Evolutionary conservation across 2,888 invertebrate species (phyloP).

Genomic region (Thysanoteuthis rhombus): DNA sequence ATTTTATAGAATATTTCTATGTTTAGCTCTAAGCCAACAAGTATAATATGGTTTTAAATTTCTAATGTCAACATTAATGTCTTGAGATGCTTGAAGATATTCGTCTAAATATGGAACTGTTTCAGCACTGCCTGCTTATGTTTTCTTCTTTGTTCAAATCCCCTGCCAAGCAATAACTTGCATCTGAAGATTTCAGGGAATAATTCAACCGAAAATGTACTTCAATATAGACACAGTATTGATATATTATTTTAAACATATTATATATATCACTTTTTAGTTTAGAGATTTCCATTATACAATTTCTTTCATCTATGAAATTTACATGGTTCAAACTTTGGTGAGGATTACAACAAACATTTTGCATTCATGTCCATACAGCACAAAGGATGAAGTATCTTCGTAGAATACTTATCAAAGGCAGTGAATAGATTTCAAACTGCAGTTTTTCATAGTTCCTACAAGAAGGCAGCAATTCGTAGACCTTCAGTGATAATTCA

Average conservation of each 20-base stretch:
- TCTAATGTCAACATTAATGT: conserved; percentile 12
- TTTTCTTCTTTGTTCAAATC: background rate
- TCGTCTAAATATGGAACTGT: background rate
- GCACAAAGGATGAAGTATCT: background rate
- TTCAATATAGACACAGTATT: background rate
- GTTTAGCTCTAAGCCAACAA: background rate
- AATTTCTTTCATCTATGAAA: too few species aligned
- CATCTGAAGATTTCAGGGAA: background rate
- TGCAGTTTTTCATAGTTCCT: background rate
- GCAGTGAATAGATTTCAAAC: background rate
- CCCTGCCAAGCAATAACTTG: background rate
- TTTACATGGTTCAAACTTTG: background rate
- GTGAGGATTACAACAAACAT: background rate
- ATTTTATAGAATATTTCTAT: background rate
- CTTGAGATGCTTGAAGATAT: background rate
- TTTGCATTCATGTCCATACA: background rate
- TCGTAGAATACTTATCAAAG: background rate
- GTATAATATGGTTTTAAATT: background rate
- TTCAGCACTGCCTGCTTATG: background rate
- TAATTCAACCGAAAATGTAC: background rate
- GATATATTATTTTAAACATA: too few species aligned
- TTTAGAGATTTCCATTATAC: too few species aligned
- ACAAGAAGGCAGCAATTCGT: background rate
- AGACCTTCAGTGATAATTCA: conserved; percentile 12
- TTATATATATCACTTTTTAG: too few species aligned